phyloP scores from a whole-genome alignment of 92 coral and sea anemone species.

The Bergia sp. region DNA sequence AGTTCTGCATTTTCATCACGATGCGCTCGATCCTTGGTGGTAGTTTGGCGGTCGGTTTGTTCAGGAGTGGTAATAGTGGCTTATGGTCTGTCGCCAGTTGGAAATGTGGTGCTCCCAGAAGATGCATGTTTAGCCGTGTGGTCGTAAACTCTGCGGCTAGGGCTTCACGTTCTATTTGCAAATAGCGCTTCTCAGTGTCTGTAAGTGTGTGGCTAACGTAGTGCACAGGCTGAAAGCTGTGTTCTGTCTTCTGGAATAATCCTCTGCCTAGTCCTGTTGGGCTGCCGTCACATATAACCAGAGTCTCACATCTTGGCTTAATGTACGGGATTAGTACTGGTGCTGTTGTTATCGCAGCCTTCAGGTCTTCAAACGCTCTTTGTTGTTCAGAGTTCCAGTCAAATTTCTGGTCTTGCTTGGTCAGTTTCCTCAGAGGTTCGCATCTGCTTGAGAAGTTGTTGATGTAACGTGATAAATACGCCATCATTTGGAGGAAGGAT shows the following conservation, averaged over 20 bases:
- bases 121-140: conserved; percentile 56
- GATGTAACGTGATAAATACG: conserved; percentile 63
- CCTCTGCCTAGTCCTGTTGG: conserved; percentile 65
- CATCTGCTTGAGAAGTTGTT: conserved; percentile 62
- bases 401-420: conserved; percentile 45
- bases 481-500: conserved; percentile 67
- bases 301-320: conserved; percentile 56
- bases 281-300: conserved; percentile 74
- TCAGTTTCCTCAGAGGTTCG: conserved; percentile 56
- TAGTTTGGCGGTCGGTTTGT: conserved; percentile 72
- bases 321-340: conserved; percentile 62
- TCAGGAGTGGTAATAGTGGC: conserved; percentile 65
- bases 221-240: conserved; percentile 63
- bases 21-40: conserved; percentile 71
- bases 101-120: conserved; percentile 67
- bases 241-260: conserved; percentile 59
- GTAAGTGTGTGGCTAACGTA: conserved; percentile 55
- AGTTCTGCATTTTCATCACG: conserved; percentile 72
- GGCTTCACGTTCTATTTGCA: conserved; percentile 63
- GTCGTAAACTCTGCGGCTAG: conserved; percentile 66
- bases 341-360: conserved; percentile 58
- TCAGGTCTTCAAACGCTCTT: conserved; percentile 59
- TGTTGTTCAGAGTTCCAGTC: conserved; percentile 64
- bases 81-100: conserved; percentile 74
- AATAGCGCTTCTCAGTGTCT: conserved; percentile 62